phyloP scores from a whole-genome alignment of 2,797 vertebrate genomes.

The Psittacula derbiana region DNA sequence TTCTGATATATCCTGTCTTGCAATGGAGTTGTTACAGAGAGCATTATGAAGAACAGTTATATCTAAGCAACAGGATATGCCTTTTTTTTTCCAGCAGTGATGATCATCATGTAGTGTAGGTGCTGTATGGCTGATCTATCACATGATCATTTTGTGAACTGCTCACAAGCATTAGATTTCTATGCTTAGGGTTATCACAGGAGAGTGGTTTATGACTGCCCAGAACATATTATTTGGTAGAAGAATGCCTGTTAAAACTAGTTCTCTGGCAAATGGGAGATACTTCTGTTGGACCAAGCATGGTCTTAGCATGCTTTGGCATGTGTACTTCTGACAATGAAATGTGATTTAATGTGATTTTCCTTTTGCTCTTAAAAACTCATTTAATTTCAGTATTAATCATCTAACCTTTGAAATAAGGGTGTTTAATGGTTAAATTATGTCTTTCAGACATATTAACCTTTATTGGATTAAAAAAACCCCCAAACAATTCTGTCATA shows the following conservation, averaged over 20 bases:
- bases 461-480: neutral
- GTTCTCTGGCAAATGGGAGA: neutral
- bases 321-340: neutral
- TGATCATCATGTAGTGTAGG: neutral
- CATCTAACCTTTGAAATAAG: neutral
- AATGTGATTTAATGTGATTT: neutral
- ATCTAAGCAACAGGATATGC: neutral
- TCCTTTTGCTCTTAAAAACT: neutral
- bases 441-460: neutral
- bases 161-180: neutral
- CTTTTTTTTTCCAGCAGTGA: neutral
- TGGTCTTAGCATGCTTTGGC: neutral
- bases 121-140: neutral
- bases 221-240: neutral
- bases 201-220: neutral
- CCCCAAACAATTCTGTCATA: neutral
- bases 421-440: neutral
- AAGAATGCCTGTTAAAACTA: neutral
- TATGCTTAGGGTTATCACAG: neutral
- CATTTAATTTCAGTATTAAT: neutral
- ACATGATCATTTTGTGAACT: neutral
- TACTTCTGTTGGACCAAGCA: neutral
- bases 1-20: neutral
- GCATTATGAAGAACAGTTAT: neutral
- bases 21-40: neutral